phyloP scores from a whole-genome alignment of 1,140 invertebrate species.

The Euwallacea fornicatus region DNA sequence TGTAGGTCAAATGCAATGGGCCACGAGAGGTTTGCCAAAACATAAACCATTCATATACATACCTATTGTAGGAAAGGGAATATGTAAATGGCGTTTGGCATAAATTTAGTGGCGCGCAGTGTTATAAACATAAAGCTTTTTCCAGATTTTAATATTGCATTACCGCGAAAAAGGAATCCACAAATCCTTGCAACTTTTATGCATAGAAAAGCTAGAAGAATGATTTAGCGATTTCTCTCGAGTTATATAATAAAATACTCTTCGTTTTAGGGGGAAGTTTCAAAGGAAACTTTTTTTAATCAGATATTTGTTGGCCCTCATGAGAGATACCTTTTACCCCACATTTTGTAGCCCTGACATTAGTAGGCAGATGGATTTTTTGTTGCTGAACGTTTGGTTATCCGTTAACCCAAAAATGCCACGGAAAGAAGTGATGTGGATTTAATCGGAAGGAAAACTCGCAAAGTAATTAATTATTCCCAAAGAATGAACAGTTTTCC shows the following conservation, averaged over 20 bases:
- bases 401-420: conserved; percentile 20
- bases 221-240: conserved; percentile 16
- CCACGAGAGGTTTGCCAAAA: conserved; percentile 16
- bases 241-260: conserved; percentile 5
- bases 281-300: conserved; percentile 27
- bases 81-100: conserved; percentile 18
- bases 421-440: conserved; percentile 15
- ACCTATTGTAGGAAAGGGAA: conserved; percentile 4
- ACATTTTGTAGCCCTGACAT: conserved; percentile 18
- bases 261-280: conserved; percentile 5
- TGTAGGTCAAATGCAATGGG: conserved; percentile 12
- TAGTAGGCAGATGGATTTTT: conserved; percentile 16
- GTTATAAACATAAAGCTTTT: conserved; percentile 22
- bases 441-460: conserved; percentile 16
- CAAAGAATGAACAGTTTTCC: background rate
- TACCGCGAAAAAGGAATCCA: conserved; percentile 11
- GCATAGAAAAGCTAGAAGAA: conserved; percentile 13
- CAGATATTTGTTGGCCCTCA: conserved; percentile 22
- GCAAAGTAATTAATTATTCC: conserved; percentile 19
- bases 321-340: conserved; percentile 22
- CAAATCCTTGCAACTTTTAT: conserved; percentile 17
- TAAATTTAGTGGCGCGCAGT: conserved; percentile 19
- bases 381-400: conserved; percentile 19
- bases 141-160: conserved; percentile 26
- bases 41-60: conserved; percentile 28